A percentile compares a stretch with the other conserved stretches of the same genome.
These are phyloP conservation scores for Heliconius cydno DNA, from an alignment of 2,888 invertebrate species.

Conservation along the genomic window DNA sequence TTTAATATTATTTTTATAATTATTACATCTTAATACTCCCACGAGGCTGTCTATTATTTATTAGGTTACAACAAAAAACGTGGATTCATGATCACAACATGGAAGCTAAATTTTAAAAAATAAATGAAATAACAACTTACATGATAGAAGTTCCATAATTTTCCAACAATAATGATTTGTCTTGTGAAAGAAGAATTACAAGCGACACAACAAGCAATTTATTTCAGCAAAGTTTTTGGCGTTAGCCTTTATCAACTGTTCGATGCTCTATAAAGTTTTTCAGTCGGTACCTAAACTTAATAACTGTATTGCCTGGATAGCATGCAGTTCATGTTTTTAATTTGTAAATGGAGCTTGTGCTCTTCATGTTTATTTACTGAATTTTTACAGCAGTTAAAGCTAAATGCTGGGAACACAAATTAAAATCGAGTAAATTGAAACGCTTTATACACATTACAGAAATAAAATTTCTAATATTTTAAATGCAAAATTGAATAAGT, in stretches of 20 bases:
- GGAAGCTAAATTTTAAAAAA: no score
- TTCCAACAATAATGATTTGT: slow-evolving; percentile 2
- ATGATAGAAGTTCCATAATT: neutral
- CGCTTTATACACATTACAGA: slow-evolving; percentile 17
- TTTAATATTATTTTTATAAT: neutral
- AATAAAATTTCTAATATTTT: neutral
- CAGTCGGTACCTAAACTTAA: slow-evolving; percentile 67
- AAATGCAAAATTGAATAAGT: neutral
- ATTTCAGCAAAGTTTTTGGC: slow-evolving; percentile 60
- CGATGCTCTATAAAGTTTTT: slow-evolving; percentile 61
- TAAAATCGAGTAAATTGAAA: slow-evolving; percentile 20
- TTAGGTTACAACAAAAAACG: no score
- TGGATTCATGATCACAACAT: no score
- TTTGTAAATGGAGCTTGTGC: slow-evolving; percentile 57
- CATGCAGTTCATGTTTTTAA: slow-evolving; percentile 66
- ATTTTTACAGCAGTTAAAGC: slow-evolving; percentile 17
- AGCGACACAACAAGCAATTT: slow-evolving; percentile 23
- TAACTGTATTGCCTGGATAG: slow-evolving; percentile 72
- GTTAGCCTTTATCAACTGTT: slow-evolving; percentile 63
- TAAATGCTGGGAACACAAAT: slow-evolving; percentile 31
- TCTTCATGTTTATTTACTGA: slow-evolving; percentile 31
- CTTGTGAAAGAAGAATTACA: slow-evolving; percentile 8
- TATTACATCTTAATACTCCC: neutral
- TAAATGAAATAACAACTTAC: neutral
- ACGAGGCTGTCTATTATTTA: no score